Evolutionary conservation across 2,113 vertebrate species (phyloP).

Genomic region (Siniperca knerii): DNA sequence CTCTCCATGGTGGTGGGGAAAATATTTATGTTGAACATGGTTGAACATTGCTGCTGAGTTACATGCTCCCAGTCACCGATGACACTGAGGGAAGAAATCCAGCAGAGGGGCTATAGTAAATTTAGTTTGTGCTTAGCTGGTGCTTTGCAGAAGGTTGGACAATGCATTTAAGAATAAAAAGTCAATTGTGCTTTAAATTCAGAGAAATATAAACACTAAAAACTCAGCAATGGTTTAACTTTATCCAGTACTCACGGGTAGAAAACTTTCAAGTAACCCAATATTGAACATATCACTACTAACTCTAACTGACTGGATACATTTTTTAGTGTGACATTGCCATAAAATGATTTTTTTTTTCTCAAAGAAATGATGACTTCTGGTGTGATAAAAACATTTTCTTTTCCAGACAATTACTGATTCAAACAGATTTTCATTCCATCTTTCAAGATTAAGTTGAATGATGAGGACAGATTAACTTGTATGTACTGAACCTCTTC

Average conservation of each 20-base stretch:
- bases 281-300: background rate
- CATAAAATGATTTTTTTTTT: background rate
- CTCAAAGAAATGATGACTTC: background rate
- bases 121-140: background rate
- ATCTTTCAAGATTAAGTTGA: background rate
- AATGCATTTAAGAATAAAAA: background rate
- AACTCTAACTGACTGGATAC: background rate
- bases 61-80: slow-evolving; percentile 11
- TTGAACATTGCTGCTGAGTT: slow-evolving; percentile 34
- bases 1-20: slow-evolving; percentile 48
- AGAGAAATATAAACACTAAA: background rate
- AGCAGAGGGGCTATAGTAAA: background rate
- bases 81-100: slow-evolving; percentile 28
- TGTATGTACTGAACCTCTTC: background rate
- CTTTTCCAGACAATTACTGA: background rate
- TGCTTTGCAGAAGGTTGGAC: background rate
- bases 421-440: background rate
- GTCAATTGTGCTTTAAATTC: background rate
- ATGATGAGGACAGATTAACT: background rate
- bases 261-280: background rate
- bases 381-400: background rate
- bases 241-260: background rate
- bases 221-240: background rate
- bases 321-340: background rate
- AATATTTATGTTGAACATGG: slow-evolving; percentile 62